Conservation (phyloP, 2,888 invertebrate genomes). For the Eupithecia exiguata region DNA sequence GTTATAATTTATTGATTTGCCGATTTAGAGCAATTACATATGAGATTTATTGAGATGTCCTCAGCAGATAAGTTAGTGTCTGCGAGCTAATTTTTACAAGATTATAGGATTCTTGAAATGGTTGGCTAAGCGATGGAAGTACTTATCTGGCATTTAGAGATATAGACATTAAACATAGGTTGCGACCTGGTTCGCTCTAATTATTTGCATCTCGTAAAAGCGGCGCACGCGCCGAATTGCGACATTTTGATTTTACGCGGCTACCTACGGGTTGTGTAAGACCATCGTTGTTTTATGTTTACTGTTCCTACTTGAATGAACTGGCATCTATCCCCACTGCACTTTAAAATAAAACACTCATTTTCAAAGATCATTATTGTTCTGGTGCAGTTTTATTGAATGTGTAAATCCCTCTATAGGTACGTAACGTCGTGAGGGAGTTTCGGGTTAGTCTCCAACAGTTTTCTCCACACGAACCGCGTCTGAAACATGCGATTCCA, state of each 20-base stretch:
- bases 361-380: neutral
- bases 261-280: slow-evolving; percentile 46
- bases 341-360: neutral
- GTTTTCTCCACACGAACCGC: slow-evolving; percentile 11
- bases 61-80: slow-evolving; percentile 31
- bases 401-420: neutral
- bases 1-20: slow-evolving; percentile 45
- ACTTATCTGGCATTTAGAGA: slow-evolving; percentile 18
- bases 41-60: slow-evolving; percentile 40
- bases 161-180: slow-evolving; percentile 50
- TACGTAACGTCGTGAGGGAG: neutral
- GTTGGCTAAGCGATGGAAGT: slow-evolving; percentile 3
- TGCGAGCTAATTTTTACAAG: slow-evolving; percentile 23
- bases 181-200: slow-evolving; percentile 53
- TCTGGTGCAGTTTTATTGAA: no score
- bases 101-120: slow-evolving; percentile 14
- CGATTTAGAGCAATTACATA: slow-evolving; percentile 39
- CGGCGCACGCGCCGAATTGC: slow-evolving; percentile 60
- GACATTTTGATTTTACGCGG: slow-evolving; percentile 50
- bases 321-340: neutral
- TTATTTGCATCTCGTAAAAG: slow-evolving; percentile 61
- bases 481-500: slow-evolving; percentile 23
- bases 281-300: slow-evolving; percentile 33
- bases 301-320: slow-evolving; percentile 19
- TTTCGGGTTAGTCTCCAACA: neutral